Evolutionary conservation across 2,888 invertebrate genomes (phyloP).

Genomic region (Drosophila mulleri): DNA sequence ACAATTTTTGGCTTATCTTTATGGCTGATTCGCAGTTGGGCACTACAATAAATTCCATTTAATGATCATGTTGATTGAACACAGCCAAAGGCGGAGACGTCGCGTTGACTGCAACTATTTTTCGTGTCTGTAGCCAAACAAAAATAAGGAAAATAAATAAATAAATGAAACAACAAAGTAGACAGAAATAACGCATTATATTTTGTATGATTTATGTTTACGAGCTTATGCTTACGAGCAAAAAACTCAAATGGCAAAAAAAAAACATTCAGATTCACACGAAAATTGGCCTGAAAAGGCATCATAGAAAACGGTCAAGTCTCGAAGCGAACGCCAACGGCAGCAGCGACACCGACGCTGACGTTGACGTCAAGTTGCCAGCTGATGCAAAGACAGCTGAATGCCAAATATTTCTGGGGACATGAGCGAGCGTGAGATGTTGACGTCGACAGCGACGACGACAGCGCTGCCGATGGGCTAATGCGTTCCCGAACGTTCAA

Average conservation of each 20-base stretch:
- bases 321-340: slow-evolving; percentile 22
- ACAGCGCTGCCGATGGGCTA: slow-evolving; percentile 5
- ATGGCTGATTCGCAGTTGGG: slow-evolving; percentile 28
- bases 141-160: not conserved
- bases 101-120: slow-evolving; percentile 35
- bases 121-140: slow-evolving; percentile 1
- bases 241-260: slow-evolving; percentile 23
- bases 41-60: slow-evolving; percentile 31
- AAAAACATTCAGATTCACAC: slow-evolving; percentile 29
- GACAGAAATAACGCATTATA: slow-evolving; percentile 31
- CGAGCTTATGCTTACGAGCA: too few species aligned
- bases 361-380: slow-evolving; percentile 17
- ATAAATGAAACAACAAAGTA: slow-evolving; percentile 11
- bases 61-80: slow-evolving; percentile 32
- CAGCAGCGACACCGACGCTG: not conserved
- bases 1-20: slow-evolving; percentile 16
- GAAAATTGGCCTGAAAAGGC: slow-evolving; percentile 44
- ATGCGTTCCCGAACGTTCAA: slow-evolving; percentile 34
- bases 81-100: slow-evolving; percentile 18
- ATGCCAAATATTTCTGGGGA: slow-evolving; percentile 23
- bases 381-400: slow-evolving; percentile 34
- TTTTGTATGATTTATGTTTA: slow-evolving; percentile 60
- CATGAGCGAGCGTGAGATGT: slow-evolving; percentile 20
- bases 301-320: slow-evolving; percentile 38
- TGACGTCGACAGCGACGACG: slow-evolving; percentile 5